Evolutionary conservation across 1,140 invertebrate species (phyloP).

Genomic region (Dreissena rostriformis): DNA sequence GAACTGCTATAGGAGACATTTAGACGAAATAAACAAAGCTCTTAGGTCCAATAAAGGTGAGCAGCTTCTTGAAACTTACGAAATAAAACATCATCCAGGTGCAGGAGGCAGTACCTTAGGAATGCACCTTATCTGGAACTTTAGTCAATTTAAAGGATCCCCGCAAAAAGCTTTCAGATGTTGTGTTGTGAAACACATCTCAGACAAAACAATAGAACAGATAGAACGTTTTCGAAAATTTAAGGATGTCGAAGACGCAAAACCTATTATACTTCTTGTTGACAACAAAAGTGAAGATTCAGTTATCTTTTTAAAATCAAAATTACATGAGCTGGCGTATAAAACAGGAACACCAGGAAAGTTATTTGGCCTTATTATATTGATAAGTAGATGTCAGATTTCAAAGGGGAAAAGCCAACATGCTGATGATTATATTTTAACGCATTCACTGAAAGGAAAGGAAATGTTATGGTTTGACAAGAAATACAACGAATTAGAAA

Average conservation of each 20-base stretch:
- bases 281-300: slow-evolving; percentile 37
- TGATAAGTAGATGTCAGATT: slow-evolving; percentile 4
- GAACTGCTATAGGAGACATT: not conserved
- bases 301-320: not conserved
- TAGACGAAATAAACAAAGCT: slow-evolving; percentile 14
- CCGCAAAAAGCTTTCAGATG: slow-evolving; percentile 28
- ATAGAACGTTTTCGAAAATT: slow-evolving; percentile 26
- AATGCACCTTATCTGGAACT: slow-evolving; percentile 25
- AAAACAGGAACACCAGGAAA: slow-evolving; percentile 18
- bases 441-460: slow-evolving; percentile 2
- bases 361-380: slow-evolving; percentile 21
- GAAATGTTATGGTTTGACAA: slow-evolving; percentile 37
- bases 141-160: slow-evolving; percentile 28
- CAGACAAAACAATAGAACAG: slow-evolving; percentile 28
- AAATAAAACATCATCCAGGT: slow-evolving; percentile 32
- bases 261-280: slow-evolving; percentile 19
- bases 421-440: slow-evolving; percentile 7
- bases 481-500: slow-evolving; percentile 37
- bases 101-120: slow-evolving; percentile 39
- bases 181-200: slow-evolving; percentile 23
- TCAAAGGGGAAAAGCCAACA: not conserved
- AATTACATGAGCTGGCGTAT: slow-evolving; percentile 13
- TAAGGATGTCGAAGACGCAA: slow-evolving; percentile 26
- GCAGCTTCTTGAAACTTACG: not conserved
- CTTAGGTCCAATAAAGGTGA: slow-evolving; percentile 14